Base-by-base conservation (phyloP, 2,113 vertebrate species). In the Glaucidium brasilianum region DNA sequence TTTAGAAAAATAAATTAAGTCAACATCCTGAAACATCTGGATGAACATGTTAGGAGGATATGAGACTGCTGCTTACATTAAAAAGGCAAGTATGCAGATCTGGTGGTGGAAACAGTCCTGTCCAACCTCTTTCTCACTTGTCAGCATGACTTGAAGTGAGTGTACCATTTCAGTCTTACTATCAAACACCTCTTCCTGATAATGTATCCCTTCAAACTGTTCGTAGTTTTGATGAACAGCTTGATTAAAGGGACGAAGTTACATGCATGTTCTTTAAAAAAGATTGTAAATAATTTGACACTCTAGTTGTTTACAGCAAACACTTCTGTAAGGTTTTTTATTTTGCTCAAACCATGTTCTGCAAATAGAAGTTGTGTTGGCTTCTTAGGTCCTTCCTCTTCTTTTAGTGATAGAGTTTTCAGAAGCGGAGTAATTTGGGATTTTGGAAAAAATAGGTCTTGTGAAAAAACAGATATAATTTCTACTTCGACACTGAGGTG, bases 211-310 rank as follows among this genome's bases (percentile, higher is more conserved):
- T 62, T 89, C 11, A 62, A 30, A 12, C 6, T 71, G 5, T 73
- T 69, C 2, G 10, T 63, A 19, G 12, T 19, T 74, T 19, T 67
- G 62, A 62, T 56, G 27, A 90, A 55, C 26, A 63, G 2, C 13
- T 47, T 47, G 12, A 79, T 41, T 76, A 37, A 79, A 76, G 6
- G 11, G 39, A 63, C 4, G 29, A 35, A 69, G 11, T 29, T 71
- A 13, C 9, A 32, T 26, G 2, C 0, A 0, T 80, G 5, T 66
- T 63, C 16, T 22, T 62, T 23, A 50, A 14, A 41, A 39, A 71
- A 59, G 2, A 29, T 12, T 25, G 4, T 26, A 59, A 83, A 64
- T 47, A 29, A 30, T n/a, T 68, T 43, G 5, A 3, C 1, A 20
- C 37, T 68, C 15, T 41, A 49, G 11, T 47, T 77, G 26, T 43